phyloP scores from a whole-genome alignment of 2,888 invertebrate genomes.

The Lymantria dispar region DNA sequence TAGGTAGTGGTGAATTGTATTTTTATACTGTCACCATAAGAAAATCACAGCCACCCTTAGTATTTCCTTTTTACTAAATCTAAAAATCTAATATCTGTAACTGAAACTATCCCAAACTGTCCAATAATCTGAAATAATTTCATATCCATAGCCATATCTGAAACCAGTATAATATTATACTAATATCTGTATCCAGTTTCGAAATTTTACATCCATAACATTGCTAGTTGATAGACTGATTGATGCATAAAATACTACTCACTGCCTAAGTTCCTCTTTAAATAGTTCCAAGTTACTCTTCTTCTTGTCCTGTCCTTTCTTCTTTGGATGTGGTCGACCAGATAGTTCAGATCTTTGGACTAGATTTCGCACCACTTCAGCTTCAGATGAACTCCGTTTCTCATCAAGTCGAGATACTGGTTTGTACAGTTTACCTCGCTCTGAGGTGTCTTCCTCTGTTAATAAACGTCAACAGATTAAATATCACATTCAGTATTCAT shows the following conservation, averaged over 20 bases:
- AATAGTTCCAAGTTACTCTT: conserved; percentile 98
- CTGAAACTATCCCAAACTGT: too few relatives aligned
- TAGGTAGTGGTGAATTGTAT: too few relatives aligned
- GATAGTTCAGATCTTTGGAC: conserved; percentile 78
- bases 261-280: conserved; percentile 98
- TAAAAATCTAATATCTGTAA: too few relatives aligned
- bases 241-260: conserved; percentile 41
- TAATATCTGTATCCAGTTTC: too few relatives aligned
- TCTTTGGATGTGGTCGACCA: conserved; percentile 48
- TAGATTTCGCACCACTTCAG: conserved; percentile 69
- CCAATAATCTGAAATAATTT: too few relatives aligned
- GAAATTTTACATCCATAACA: too few relatives aligned
- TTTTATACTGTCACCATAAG: too few relatives aligned
- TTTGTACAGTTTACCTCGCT: conserved; percentile 95
- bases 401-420: conserved; percentile 90
- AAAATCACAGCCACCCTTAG: too few relatives aligned
- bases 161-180: too few relatives aligned
- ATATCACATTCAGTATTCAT: background rate
- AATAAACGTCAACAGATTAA: background rate
- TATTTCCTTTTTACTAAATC: too few relatives aligned
- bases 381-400: conserved; percentile 51
- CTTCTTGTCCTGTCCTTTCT: conserved; percentile 87
- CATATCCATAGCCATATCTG: too few relatives aligned
- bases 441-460: conserved; percentile 92
- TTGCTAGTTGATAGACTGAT: too few relatives aligned